Percentiles rank a stretch among this genome's conserved stretches.
These are phyloP conservation scores for Euproctis similis DNA, from an alignment of 2,888 invertebrate species.

Conservation along the genomic window DNA sequence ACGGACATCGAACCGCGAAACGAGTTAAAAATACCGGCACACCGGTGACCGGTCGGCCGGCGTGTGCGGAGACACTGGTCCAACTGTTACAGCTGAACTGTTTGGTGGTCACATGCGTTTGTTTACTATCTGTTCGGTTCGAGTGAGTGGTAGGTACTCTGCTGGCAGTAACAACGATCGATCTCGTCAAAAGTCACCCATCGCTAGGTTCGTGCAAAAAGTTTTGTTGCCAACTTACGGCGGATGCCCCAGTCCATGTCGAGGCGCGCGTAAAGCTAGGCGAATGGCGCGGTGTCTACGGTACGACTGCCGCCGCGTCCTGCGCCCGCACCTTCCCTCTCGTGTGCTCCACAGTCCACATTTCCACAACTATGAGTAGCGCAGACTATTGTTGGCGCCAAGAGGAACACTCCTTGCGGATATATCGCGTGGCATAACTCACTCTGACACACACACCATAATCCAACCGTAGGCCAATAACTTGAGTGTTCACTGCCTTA, in stretches of 20 bases:
- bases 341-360: no score
- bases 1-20: conserved; percentile 73
- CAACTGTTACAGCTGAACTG: conserved; percentile 53
- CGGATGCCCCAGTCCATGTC: conserved; percentile 74
- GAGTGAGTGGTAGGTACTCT: conserved; percentile 35
- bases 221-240: conserved; percentile 59
- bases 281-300: conserved; percentile 65
- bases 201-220: conserved; percentile 28
- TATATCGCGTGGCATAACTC: no score
- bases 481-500: no score
- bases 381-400: conserved; percentile 43
- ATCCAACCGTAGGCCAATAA: no score
- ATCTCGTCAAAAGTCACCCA: conserved; percentile 22
- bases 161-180: conserved; percentile 29
- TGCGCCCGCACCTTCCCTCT: conserved; percentile 55
- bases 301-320: conserved; percentile 70
- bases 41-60: conserved; percentile 59
- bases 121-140: conserved; percentile 67
- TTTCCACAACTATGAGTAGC: no score
- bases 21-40: conserved; percentile 72
- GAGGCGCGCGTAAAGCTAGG: conserved; percentile 35
- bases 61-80: conserved; percentile 71
- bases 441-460: conserved; percentile 20
- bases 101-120: conserved; percentile 73
- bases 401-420: conserved; percentile 34